Evolutionary conservation across 2,797 vertebrate species (phyloP).

Genomic region (Tokudaia tokunoshimensis): DNA sequence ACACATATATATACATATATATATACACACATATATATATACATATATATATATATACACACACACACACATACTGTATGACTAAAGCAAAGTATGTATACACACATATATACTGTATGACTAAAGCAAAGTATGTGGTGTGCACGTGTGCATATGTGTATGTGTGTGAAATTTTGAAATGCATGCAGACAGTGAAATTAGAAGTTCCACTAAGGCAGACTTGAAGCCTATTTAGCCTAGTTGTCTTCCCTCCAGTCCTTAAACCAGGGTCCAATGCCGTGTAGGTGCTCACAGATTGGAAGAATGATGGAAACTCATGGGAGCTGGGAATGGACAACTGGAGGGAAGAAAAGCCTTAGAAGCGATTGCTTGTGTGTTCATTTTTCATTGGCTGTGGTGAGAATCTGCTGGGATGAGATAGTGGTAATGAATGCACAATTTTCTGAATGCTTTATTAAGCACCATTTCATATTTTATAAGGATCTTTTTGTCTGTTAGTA

Average conservation of each 20-base stretch:
- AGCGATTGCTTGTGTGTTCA: background rate
- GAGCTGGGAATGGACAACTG: background rate
- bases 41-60: no score
- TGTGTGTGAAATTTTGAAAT: background rate
- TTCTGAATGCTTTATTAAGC: background rate
- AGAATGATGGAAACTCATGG: background rate
- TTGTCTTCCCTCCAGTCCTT: background rate
- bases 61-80: no score
- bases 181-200: background rate
- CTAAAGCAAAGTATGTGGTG: slow-evolving; percentile 23
- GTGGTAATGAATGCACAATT: background rate
- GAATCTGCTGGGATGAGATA: background rate
- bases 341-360: background rate
- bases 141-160: background rate
- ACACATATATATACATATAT: no score
- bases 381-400: background rate
- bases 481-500: background rate
- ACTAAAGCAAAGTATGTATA: no score
- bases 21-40: no score
- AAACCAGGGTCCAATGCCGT: background rate
- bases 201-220: background rate
- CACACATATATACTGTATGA: background rate
- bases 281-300: background rate
- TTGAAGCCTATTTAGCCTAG: background rate
- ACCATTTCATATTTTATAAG: slow-evolving; percentile 4